Evolutionary conservation across 2,888 invertebrate genomes (phyloP).

Genomic region (Amphimallon solstitiale): DNA sequence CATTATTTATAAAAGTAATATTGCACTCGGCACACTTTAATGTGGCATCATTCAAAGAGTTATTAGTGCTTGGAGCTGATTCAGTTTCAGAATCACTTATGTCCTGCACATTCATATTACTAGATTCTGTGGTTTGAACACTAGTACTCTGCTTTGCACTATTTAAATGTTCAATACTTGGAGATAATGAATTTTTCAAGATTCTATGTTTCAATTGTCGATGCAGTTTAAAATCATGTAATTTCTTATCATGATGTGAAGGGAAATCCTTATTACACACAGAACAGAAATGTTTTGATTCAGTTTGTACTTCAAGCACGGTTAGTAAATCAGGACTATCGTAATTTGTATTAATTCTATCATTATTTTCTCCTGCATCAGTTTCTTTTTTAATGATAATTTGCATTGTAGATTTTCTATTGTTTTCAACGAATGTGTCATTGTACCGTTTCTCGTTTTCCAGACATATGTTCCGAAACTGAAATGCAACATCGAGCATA

Average conservation of each 20-base stretch:
- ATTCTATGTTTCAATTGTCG: not conserved
- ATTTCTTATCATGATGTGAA: not conserved
- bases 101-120: not conserved
- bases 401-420: too few relatives aligned
- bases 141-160: not conserved
- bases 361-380: too few relatives aligned
- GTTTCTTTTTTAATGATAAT: too few relatives aligned
- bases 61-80: too few relatives aligned
- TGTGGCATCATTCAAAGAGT: too few relatives aligned
- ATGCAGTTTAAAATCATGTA: constrained; percentile 1
- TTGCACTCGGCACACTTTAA: not conserved
- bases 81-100: not conserved
- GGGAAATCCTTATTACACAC: not conserved
- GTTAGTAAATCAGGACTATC: too few relatives aligned
- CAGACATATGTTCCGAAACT: constrained; percentile 4
- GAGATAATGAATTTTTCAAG: not conserved
- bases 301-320: not conserved
- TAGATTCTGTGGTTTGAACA: not conserved
- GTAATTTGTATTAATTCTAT: too few relatives aligned
- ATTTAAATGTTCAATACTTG: not conserved
- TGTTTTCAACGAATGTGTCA: not conserved
- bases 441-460: constrained; percentile 3
- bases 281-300: not conserved
- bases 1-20: not conserved
- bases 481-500: constrained; percentile 4